These are phyloP conservation scores for Apodemus speciosus DNA, from an alignment of 2,113 vertebrate genomes.

Conservation along the genomic window DNA sequence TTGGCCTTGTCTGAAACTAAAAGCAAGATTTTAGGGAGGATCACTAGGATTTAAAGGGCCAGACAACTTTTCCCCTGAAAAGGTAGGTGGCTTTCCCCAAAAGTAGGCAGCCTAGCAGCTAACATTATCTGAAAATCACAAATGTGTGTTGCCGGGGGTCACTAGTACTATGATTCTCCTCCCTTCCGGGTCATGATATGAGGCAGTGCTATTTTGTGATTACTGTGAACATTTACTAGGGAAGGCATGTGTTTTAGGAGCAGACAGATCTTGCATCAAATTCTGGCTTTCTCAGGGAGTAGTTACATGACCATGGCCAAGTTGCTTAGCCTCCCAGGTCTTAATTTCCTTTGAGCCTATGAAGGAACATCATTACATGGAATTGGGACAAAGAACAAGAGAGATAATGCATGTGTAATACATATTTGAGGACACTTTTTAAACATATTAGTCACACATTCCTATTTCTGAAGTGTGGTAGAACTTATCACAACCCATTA, in stretches of 20 bases:
- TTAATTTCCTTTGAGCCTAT: constrained; percentile 24
- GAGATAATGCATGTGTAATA: background rate
- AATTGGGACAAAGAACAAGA: background rate
- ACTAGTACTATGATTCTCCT: background rate
- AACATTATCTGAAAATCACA: background rate
- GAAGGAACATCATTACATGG: background rate
- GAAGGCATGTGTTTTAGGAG: background rate
- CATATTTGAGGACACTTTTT: background rate
- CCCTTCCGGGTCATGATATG: background rate
- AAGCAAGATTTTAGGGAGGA: background rate
- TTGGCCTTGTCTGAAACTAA: background rate
- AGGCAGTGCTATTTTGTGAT: background rate
- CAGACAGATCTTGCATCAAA: constrained; percentile 16
- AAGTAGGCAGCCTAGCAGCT: background rate
- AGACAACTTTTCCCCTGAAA: background rate
- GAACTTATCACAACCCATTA: background rate
- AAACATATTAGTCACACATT: background rate
- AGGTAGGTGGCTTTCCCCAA: background rate
- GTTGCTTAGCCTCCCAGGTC: background rate
- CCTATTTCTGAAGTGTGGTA: background rate
- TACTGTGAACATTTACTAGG: background rate
- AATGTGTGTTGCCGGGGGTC: background rate
- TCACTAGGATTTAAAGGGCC: background rate
- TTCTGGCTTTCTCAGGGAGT: background rate
- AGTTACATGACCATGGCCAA: background rate